Evolutionary conservation across 35 echinoderm and acorn worm genomes (phyloP).

Genomic region (Anneissia japonica): DNA sequence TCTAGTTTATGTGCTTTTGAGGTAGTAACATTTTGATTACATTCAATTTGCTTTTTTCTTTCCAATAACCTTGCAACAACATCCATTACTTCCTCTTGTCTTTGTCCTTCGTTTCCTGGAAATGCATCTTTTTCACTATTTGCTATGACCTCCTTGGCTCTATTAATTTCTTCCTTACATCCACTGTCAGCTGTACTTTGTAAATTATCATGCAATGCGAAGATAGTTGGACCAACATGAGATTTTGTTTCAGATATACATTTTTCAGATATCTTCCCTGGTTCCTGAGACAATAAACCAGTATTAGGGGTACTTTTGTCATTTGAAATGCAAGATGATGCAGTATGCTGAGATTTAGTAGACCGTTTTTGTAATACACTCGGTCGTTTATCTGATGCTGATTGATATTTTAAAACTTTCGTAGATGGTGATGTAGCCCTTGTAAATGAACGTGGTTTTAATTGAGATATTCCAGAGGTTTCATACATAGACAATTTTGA

Average conservation of each 20-base stretch:
- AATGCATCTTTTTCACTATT: not conserved
- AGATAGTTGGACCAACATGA: not conserved
- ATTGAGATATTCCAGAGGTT: not conserved
- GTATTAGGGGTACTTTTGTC: not conserved
- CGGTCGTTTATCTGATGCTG: not conserved
- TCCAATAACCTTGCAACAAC: not conserved
- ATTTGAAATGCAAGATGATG: not conserved
- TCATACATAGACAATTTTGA: not conserved
- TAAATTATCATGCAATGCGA: not conserved
- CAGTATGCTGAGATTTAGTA: not conserved
- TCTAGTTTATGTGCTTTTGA: too few relatives aligned
- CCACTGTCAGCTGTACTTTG: not conserved
- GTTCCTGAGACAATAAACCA: not conserved
- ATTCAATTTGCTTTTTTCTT: not conserved
- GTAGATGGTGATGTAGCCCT: not conserved
- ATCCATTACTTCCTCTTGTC: not conserved
- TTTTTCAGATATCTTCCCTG: not conserved
- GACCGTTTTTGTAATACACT: not conserved
- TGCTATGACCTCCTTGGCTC: not conserved
- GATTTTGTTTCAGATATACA: not conserved
- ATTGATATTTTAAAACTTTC: not conserved
- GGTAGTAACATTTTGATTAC: too few relatives aligned
- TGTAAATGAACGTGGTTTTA: not conserved
- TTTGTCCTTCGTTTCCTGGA: not conserved
- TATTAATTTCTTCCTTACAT: not conserved